phyloP scores from a whole-genome alignment of 2,888 invertebrate species.

The Junonia oenone region DNA sequence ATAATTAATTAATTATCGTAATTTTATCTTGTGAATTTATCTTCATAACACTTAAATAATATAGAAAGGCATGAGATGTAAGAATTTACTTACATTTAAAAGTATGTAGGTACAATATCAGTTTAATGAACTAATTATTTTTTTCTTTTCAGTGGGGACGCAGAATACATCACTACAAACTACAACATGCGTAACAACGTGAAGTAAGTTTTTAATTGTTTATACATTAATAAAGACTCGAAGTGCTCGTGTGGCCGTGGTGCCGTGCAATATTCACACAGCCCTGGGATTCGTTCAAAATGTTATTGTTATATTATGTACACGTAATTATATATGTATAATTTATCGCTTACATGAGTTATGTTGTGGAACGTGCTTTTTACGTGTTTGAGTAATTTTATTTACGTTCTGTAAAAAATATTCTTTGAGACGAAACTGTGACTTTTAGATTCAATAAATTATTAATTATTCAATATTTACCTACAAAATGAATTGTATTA shows the following conservation, averaged over 20 bases:
- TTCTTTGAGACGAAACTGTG: too few species aligned
- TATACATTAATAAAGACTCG: background rate
- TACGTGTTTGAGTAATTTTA: background rate
- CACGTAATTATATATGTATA: too few species aligned
- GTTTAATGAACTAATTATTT: background rate
- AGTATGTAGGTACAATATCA: too few species aligned
- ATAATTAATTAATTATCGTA: too few species aligned
- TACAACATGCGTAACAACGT: conserved; percentile 69
- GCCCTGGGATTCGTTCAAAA: background rate
- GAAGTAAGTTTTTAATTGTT: conserved; percentile 53
- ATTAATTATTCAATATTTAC: too few species aligned
- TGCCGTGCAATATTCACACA: background rate
- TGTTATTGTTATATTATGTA: background rate
- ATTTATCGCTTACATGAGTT: background rate
- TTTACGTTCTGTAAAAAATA: too few species aligned
- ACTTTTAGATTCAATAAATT: too few species aligned
- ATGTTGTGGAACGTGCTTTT: background rate
- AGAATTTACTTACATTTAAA: too few species aligned
- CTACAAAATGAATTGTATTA: too few species aligned
- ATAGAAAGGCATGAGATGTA: too few species aligned
- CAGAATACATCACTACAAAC: conserved; percentile 61
- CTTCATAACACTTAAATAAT: too few species aligned
- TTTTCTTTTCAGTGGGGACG: conserved; percentile 63
- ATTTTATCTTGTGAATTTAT: too few species aligned
- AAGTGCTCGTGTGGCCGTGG: background rate